Conservation (phyloP, 2,113 vertebrate species). For the Eonycteris spelaea region DNA sequence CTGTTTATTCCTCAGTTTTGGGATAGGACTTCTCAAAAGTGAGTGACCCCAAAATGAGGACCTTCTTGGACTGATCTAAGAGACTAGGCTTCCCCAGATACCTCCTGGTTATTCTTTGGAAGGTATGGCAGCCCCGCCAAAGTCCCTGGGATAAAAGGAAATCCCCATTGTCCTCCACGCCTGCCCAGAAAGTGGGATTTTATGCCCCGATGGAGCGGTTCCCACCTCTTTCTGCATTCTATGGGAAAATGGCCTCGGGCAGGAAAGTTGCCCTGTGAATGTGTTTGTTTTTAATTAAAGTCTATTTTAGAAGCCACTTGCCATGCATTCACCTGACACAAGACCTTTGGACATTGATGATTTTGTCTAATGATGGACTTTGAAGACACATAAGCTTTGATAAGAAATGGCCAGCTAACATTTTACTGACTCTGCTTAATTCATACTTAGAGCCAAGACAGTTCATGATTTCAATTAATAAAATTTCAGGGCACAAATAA, state of each 20-base stretch:
- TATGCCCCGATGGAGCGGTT: background rate
- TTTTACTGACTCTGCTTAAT: background rate
- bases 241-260: background rate
- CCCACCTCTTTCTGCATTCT: background rate
- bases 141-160: background rate
- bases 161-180: no score
- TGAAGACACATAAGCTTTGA: background rate
- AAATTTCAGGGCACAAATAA: conserved; percentile 39
- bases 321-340: background rate
- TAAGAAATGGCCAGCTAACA: background rate
- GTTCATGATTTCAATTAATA: conserved; percentile 29
- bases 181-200: background rate
- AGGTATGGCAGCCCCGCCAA: background rate
- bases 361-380: background rate
- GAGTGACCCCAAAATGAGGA: background rate
- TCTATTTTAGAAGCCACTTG: conserved; percentile 9
- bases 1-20: background rate
- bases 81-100: no score
- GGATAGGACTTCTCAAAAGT: background rate
- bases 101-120: background rate
- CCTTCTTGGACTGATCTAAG: background rate
- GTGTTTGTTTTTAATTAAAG: conserved; percentile 18
- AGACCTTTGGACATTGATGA: background rate
- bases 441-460: conserved; percentile 15
- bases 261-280: background rate